A percentile compares a stretch with the other conserved stretches of the same genome.
phyloP scores from a whole-genome alignment of 2,888 invertebrate species.

The Volucella bombylans region DNA sequence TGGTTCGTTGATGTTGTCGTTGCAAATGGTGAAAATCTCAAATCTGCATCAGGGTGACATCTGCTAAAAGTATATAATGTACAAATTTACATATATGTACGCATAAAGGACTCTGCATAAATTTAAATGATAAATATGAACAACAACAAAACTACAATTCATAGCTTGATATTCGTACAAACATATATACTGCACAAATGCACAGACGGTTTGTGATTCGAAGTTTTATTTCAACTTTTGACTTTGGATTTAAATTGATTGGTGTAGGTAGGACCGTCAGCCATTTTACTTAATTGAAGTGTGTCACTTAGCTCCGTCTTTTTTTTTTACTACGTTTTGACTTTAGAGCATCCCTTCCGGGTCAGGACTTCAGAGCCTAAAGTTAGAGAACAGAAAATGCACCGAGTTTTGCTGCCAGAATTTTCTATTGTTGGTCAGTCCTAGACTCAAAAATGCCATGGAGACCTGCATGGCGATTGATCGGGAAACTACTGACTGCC shows the following conservation, averaged over 20 bases:
- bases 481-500: too few species aligned
- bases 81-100: slow-evolving; percentile 19
- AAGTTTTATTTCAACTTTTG: slow-evolving; percentile 50
- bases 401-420: too few species aligned
- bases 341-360: too few species aligned
- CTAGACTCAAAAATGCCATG: too few species aligned
- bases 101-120: neutral
- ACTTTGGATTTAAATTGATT: slow-evolving; percentile 53
- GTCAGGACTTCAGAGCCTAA: too few species aligned
- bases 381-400: too few species aligned
- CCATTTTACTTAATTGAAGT: slow-evolving; percentile 26
- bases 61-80: slow-evolving; percentile 78
- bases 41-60: slow-evolving; percentile 85
- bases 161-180: neutral
- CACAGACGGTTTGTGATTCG: slow-evolving; percentile 9
- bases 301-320: slow-evolving; percentile 12
- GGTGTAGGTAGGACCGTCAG: neutral
- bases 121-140: slow-evolving; percentile 15
- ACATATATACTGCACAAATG: neutral
- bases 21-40: slow-evolving; percentile 85
- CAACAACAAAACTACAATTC: neutral
- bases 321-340: neutral
- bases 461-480: too few species aligned
- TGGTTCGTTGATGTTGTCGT: slow-evolving; percentile 71
- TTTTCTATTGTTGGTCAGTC: too few species aligned